Base-by-base conservation (phyloP, 2,113 vertebrate genomes). In the Gambusia affinis region DNA sequence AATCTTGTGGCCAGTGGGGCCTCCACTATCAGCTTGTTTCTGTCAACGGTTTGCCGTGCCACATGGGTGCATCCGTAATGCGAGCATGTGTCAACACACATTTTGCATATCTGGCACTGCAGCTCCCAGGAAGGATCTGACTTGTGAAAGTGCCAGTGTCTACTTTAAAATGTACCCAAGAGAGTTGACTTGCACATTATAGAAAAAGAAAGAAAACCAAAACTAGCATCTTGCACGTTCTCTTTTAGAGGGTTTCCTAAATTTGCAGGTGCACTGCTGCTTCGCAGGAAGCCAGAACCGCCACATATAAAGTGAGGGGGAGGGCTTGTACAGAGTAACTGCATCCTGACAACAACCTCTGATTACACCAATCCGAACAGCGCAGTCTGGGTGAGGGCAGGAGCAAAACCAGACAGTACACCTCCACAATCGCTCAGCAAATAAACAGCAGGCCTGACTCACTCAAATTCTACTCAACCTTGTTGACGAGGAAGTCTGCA, bases 221-320 rank as follows among this genome's bases (percentile, higher is more conserved):
- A 30, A 19, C 7, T 28, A 14, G 8, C 24, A 22, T 27, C 37
- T 66, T 4, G 27, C 51, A 60, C 68, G 67, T 33, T 77, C 14
- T 60, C 61, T 33, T 37, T 81, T 5, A 65, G 79, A 54, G 65
- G 70, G 63, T 60, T 69, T 87, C 66, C 65, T 8, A 62, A 72
- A 76, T 80, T 19, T 88, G 88, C 90, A 91, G 90, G 86, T 90
- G 83, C 86, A 75, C 62, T n/a, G 72, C 80, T 82, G 39, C 84
- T 89, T 86, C 86, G 87, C 90, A 93, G 92, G 92, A 94, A 94
- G 83, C 69, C 68, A 71, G n/a, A 76, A 74, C 83, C 69, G 82
- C 86, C 85, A 91, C 89, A 92, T 80, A 77, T 85, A 63, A 83
- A 83, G 82, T 33, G 73, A 60, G 60, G 72, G 57, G 64, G 79